Evolutionary conservation across 1,140 invertebrate species (phyloP).

Genomic region (Leptopilina boulardi): DNA sequence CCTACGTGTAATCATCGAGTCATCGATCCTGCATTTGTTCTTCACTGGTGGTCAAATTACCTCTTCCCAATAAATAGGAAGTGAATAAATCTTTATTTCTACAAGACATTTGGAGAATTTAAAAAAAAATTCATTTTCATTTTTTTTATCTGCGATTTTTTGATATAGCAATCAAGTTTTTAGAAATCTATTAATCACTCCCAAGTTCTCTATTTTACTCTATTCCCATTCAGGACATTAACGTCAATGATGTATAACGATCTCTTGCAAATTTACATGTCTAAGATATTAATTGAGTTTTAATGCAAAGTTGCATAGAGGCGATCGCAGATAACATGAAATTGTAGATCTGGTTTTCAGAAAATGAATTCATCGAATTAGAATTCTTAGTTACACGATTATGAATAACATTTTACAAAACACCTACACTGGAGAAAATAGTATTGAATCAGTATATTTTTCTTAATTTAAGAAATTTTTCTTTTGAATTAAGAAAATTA

Average conservation of each 20-base stretch:
- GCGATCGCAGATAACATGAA: slow-evolving; percentile 4
- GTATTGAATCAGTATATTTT: too few relatives aligned
- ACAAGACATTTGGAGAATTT: not conserved
- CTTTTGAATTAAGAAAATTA: too few relatives aligned
- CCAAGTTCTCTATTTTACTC: not conserved
- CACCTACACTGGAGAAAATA: too few relatives aligned
- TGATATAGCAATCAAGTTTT: not conserved
- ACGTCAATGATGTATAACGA: slow-evolving; percentile 21
- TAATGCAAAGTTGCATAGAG: slow-evolving; percentile 15
- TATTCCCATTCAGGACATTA: slow-evolving; percentile 4
- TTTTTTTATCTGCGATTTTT: too few relatives aligned
- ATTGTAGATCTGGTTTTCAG: slow-evolving; percentile 10
- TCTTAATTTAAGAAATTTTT: too few relatives aligned
- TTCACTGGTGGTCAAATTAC: slow-evolving; percentile 32
- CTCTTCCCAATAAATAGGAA: slow-evolving; percentile 21
- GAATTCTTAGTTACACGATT: not conserved
- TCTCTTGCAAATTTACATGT: slow-evolving; percentile 12
- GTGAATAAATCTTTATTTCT: not conserved
- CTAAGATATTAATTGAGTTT: slow-evolving; percentile 26
- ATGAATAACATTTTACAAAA: too few relatives aligned
- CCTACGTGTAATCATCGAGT: slow-evolving; percentile 21
- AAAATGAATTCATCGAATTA: not conserved
- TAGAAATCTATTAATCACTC: slow-evolving; percentile 27
- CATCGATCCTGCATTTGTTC: slow-evolving; percentile 23
- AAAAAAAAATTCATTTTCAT: not conserved